Evolutionary conservation across 2,888 invertebrate species (phyloP).

Genomic region (Argyra leucocephala): DNA sequence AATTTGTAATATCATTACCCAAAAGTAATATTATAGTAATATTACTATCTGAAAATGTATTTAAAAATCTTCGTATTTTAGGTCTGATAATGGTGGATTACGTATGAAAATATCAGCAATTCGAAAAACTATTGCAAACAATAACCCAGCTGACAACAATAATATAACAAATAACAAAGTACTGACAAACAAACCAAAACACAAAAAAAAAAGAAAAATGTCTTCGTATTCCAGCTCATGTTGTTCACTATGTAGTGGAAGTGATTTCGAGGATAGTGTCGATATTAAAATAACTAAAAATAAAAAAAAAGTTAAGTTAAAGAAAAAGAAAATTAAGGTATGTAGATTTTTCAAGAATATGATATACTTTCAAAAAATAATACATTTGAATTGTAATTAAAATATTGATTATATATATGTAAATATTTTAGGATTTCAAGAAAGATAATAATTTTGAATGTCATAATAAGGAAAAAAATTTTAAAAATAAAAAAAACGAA

Average conservation of each 20-base stretch:
- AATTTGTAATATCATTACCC: too few relatives aligned
- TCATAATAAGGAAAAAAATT: background rate
- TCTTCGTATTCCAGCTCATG: constrained; percentile 22
- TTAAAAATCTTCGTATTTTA: constrained; percentile 16
- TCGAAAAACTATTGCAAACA: constrained; percentile 26
- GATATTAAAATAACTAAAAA: constrained; percentile 22
- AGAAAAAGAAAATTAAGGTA: constrained; percentile 21
- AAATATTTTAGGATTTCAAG: background rate
- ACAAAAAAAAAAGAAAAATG: constrained; percentile 18
- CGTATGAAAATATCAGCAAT: constrained; percentile 44
- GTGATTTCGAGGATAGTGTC: constrained; percentile 22
- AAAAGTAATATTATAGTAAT: too few relatives aligned
- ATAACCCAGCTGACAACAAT: constrained; percentile 11
- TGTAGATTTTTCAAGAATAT: background rate
- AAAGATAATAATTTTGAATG: background rate
- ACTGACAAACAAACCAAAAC: background rate
- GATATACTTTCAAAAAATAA: background rate
- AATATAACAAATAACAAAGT: constrained; percentile 16
- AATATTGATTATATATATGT: background rate
- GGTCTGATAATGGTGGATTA: constrained; percentile 40
- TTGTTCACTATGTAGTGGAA: constrained; percentile 24
- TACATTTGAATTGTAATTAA: background rate
- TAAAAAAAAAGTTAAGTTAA: constrained; percentile 36
- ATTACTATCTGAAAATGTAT: too few relatives aligned
- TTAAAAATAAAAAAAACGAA: background rate